Evolutionary conservation across 2,888 invertebrate species (phyloP).

Genomic region (Drosophila neonasuta): DNA sequence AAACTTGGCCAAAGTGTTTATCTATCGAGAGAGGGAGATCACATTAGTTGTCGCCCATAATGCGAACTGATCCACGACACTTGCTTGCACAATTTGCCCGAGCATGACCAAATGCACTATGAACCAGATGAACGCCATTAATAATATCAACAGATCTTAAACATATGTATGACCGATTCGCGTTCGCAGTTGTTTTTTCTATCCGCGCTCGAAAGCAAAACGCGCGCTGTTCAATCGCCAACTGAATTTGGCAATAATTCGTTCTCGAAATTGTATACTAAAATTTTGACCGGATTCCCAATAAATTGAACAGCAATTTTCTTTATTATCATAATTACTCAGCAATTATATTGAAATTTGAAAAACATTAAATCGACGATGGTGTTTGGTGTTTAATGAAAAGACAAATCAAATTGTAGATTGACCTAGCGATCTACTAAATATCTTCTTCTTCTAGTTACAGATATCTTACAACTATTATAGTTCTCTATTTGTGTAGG

Average conservation of each 20-base stretch:
- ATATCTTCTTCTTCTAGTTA: constrained; percentile 25
- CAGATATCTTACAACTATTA: constrained; percentile 40
- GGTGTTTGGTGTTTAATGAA: constrained; percentile 39
- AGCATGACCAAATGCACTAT: constrained; percentile 35
- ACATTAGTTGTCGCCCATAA: neutral
- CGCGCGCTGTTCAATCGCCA: neutral
- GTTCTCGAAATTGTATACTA: neutral
- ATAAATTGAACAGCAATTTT: constrained; percentile 24
- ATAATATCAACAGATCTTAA: neutral
- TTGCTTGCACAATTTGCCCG: constrained; percentile 50
- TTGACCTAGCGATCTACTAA: constrained; percentile 11
- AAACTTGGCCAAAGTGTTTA: constrained; percentile 62
- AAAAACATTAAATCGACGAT: constrained; percentile 15
- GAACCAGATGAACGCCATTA: constrained; percentile 34
- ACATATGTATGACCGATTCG: constrained; percentile 1
- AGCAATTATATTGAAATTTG: constrained; percentile 37
- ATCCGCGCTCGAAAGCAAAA: constrained; percentile 6
- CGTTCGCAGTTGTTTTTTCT: neutral
- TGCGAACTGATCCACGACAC: constrained; percentile 1
- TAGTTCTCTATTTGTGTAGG: constrained; percentile 25
- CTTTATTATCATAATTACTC: constrained; percentile 15
- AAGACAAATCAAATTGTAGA: constrained; percentile 21
- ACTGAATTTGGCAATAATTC: constrained; percentile 17
- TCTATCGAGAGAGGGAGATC: constrained; percentile 28
- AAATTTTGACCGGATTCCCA: constrained; percentile 1